Evolutionary conservation across 2,113 vertebrate genomes (phyloP), one percentile per base, ranked within the genome.

Genomic region (Cardinalis cardinalis): DNA sequence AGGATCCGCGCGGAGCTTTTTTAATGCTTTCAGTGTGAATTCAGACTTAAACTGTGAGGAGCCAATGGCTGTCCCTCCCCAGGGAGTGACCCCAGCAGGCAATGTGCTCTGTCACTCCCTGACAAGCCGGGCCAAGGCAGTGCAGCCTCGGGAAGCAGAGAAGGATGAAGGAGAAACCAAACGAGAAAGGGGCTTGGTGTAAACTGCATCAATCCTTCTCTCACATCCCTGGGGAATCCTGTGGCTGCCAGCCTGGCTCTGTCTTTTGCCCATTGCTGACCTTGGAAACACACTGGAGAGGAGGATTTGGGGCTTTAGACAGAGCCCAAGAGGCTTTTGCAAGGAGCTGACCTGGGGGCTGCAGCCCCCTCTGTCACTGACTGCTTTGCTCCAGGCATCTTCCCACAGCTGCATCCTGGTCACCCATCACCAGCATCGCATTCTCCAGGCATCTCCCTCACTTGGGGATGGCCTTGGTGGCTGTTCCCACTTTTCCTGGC

Each of bases 121-220:
- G 38, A 73, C 70, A 43, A 70, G n/a, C 31, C 3, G 0, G 41
- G 34, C 65, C 77, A 65, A 91, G 88, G 77, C n/a, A 13, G 5
- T 9, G 70, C 49, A 90, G 73, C 59, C 52, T 1, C 1, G 0
- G 78, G 58, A 73, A 61, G 74, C 49, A 31, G 85, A 55, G 40
- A n/a, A 79, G 87, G 55, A 72, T 49, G 80, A 92, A 91, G 83
- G 77, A 90, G 73, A 84, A 32, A 31, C 36, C n/a, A 28, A 63
- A 82, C 13, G n/a, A 10, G 32, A 69, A 88, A 87, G 38, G 10
- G 15, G 17, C 24, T 53, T 7, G 18, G 58, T 28, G 52, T 59
- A 90, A 66, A 79, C 34, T 6, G 1, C 81, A 48, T 87, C 66
- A 78, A 90, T 92, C 70, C 68, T 93, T 32, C 74, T 66, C 3